Evolutionary conservation across 2,797 vertebrate genomes (phyloP).

Genomic region (Enteromius radiatus): DNA sequence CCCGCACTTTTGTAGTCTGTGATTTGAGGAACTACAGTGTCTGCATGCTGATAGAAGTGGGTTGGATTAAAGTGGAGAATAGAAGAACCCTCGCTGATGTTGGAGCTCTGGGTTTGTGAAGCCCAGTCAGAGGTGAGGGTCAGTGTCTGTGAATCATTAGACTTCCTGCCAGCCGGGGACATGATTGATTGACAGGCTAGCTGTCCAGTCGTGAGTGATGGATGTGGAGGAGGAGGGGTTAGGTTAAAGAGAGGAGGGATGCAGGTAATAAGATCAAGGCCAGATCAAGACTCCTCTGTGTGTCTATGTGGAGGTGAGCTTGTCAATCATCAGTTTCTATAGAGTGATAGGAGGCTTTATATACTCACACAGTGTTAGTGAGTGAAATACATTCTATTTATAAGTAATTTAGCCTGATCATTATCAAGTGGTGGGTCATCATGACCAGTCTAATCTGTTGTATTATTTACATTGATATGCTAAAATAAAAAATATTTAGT

Average conservation of each 20-base stretch:
- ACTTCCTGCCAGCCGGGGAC: slow-evolving; percentile 16
- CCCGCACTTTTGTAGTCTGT: slow-evolving; percentile 49
- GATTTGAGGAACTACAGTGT: slow-evolving; percentile 39
- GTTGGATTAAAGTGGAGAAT: slow-evolving; percentile 19
- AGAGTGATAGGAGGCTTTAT: background rate
- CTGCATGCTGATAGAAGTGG: slow-evolving; percentile 51
- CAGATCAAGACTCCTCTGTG: slow-evolving; percentile 3
- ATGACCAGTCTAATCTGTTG: background rate
- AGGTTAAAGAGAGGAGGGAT: slow-evolving; percentile 46
- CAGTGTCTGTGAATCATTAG: slow-evolving; percentile 26
- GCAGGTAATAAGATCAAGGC: slow-evolving; percentile 53
- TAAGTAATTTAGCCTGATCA: background rate
- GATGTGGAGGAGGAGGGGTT: slow-evolving; percentile 35
- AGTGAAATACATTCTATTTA: background rate
- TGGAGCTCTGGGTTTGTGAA: slow-evolving; percentile 17
- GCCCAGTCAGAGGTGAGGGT: slow-evolving; percentile 30
- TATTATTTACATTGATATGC: background rate
- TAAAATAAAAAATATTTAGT: background rate
- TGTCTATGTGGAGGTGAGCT: slow-evolving; percentile 15
- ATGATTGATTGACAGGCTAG: slow-evolving; percentile 57
- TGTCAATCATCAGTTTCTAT: slow-evolving; percentile 15
- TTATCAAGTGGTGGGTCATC: background rate
- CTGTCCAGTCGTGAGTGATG: slow-evolving; percentile 40
- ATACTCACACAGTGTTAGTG: background rate
- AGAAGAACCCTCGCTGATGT: slow-evolving; percentile 29